These are phyloP conservation scores for Triplophysa tibetana DNA, from an alignment of 2,113 vertebrate species.

Conservation along the genomic window DNA sequence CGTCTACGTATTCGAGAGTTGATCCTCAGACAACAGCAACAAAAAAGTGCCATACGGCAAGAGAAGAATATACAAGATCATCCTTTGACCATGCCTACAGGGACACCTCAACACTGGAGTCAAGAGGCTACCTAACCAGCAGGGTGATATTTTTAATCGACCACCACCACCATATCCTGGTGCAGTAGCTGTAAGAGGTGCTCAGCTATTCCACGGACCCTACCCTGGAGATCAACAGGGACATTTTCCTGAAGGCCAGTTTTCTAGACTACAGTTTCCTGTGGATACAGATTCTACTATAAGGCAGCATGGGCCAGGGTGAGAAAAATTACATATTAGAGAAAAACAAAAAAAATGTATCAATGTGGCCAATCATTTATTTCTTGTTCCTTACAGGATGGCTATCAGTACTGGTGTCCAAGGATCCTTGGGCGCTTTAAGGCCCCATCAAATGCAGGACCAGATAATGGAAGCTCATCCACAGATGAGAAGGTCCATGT, in stretches of 20 bases:
- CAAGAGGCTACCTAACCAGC: conserved; percentile 80
- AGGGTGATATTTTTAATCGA: conserved; percentile 80
- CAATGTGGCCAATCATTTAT: no score
- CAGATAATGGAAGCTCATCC: conserved; percentile 61
- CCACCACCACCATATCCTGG: conserved; percentile 96
- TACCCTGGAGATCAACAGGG: conserved; percentile 82
- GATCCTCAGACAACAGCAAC: conserved; percentile 92
- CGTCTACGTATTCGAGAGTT: conserved; percentile 92
- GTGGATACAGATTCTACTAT: conserved; percentile 74
- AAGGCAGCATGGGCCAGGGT: conserved; percentile 88
- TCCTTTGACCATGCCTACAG: conserved; percentile 63
- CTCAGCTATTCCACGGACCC: conserved; percentile 78
- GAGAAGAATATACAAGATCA: conserved; percentile 84
- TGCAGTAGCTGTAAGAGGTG: conserved; percentile 80
- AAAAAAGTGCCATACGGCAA: conserved; percentile 87
- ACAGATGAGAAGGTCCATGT: conserved; percentile 85
- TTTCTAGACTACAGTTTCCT: conserved; percentile 77
- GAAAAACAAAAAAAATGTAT: neutral
- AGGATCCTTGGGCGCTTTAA: conserved; percentile 73
- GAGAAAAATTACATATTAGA: conserved; percentile 51
- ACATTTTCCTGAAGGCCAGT: conserved; percentile 83
- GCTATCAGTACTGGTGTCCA: conserved; percentile 81
- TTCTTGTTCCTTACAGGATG: conserved; percentile 71
- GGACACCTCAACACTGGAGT: conserved; percentile 83
- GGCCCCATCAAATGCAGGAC: conserved; percentile 83